Conservation (phyloP, 2,888 invertebrate species). For the Poecilus cupreus region DNA sequence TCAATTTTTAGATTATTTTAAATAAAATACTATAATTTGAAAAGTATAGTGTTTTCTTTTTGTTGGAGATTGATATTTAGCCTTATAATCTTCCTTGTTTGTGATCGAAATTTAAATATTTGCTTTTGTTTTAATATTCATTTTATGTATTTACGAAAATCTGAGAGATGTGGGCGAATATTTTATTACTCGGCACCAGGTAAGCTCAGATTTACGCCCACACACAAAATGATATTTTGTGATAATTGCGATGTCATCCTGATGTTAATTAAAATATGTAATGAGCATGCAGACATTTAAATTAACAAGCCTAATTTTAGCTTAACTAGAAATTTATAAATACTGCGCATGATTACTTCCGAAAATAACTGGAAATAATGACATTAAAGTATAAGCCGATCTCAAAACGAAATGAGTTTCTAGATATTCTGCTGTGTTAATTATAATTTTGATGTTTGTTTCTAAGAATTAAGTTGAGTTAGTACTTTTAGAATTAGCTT, state of each 20-base stretch:
- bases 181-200: no score
- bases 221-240: neutral
- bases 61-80: no score
- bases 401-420: neutral
- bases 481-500: slow-evolving; percentile 10
- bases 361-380: neutral
- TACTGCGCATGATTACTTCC: slow-evolving; percentile 4
- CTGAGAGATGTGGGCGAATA: no score
- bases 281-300: slow-evolving; percentile 27
- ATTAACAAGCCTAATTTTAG: slow-evolving; percentile 24
- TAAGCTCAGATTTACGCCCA: neutral
- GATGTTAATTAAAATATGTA: slow-evolving; percentile 26
- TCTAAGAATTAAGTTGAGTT: neutral
- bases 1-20: no score
- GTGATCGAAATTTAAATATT: no score
- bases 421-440: neutral
- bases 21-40: no score
- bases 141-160: no score
- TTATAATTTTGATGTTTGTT: slow-evolving; percentile 19
- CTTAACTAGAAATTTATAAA: slow-evolving; percentile 18
- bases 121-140: no score
- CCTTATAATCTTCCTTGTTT: no score
- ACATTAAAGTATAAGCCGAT: neutral
- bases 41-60: no score
- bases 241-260: neutral